These are phyloP conservation scores for Lepidurus arcticus DNA, from an alignment of 1,140 invertebrate genomes.

Conservation along the genomic window DNA sequence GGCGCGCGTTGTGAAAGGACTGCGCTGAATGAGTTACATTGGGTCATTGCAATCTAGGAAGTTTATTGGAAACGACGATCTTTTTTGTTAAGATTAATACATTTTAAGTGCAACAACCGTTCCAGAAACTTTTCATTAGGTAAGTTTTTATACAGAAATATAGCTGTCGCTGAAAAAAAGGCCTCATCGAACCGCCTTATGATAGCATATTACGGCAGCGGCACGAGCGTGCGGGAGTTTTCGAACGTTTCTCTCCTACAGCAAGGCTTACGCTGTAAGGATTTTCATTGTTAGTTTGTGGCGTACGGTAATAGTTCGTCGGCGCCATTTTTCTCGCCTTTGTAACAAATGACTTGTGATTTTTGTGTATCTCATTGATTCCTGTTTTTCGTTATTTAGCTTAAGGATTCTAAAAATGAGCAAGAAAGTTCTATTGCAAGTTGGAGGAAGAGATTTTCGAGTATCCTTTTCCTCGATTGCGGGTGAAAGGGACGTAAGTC, in stretches of 20 bases:
- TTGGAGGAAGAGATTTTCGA: neutral
- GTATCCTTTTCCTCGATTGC: constrained; percentile 5
- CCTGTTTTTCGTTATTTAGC: neutral
- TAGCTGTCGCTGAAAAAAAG: neutral
- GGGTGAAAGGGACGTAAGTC: neutral
- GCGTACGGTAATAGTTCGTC: neutral
- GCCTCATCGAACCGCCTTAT: constrained; percentile 4
- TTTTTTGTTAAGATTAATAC: constrained; percentile 2
- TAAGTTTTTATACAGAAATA: neutral
- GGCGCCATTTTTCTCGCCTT: neutral
- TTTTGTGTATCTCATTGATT: neutral
- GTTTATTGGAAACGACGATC: neutral
- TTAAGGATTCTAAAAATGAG: constrained; percentile 2
- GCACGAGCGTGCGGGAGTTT: neutral
- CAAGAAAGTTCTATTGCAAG: constrained; percentile 6
- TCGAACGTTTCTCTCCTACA: neutral
- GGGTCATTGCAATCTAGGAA: neutral
- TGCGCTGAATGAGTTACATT: neutral
- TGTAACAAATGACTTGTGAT: neutral
- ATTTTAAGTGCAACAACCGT: neutral
- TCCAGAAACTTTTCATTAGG: neutral
- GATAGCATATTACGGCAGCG: neutral
- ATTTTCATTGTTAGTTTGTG: constrained; percentile 7
- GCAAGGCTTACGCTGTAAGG: constrained; percentile 4
- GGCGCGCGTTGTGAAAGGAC: constrained; percentile 2